These are phyloP conservation scores for Hoplostethus atlanticus DNA, from an alignment of 2,797 vertebrate species.

Conservation along the genomic window DNA sequence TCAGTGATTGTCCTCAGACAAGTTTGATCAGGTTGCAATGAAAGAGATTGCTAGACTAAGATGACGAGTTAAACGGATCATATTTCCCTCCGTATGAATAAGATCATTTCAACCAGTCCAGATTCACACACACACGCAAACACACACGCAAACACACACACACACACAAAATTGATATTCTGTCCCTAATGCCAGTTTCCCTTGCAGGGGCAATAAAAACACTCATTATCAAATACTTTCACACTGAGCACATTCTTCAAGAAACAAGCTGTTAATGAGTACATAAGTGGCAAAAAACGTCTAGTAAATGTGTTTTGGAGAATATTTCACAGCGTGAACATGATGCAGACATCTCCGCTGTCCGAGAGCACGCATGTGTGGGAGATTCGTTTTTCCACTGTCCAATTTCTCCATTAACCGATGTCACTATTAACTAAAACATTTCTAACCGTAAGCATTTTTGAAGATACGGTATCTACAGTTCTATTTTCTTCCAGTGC, in stretches of 20 bases:
- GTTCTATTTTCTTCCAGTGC: too few relatives aligned
- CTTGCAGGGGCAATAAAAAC: constrained; percentile 26
- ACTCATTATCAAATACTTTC: constrained; percentile 38
- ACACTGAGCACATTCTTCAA: constrained; percentile 38
- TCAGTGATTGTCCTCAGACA: constrained; percentile 46
- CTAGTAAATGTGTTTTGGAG: constrained; percentile 4
- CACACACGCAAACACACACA: not conserved
- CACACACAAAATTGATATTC: constrained; percentile 10
- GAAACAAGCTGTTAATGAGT: constrained; percentile 51
- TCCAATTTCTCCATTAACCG: not conserved
- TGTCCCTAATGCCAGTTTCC: constrained; percentile 9
- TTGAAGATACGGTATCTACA: too few relatives aligned
- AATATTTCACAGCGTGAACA: constrained; percentile 15
- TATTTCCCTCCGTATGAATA: not conserved
- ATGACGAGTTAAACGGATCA: constrained; percentile 1
- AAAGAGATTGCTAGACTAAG: constrained; percentile 44
- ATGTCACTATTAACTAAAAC: too few relatives aligned
- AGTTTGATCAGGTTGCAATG: constrained; percentile 36
- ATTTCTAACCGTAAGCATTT: too few relatives aligned
- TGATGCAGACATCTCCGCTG: not conserved
- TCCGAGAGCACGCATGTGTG: not conserved
- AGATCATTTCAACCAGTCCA: not conserved
- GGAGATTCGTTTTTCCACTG: constrained; percentile 1
- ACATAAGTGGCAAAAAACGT: constrained; percentile 25
- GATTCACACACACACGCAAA: not conserved